Evolutionary conservation across 2,113 vertebrate genomes (phyloP).

Genomic region (Apistogramma diplotaenia): DNA sequence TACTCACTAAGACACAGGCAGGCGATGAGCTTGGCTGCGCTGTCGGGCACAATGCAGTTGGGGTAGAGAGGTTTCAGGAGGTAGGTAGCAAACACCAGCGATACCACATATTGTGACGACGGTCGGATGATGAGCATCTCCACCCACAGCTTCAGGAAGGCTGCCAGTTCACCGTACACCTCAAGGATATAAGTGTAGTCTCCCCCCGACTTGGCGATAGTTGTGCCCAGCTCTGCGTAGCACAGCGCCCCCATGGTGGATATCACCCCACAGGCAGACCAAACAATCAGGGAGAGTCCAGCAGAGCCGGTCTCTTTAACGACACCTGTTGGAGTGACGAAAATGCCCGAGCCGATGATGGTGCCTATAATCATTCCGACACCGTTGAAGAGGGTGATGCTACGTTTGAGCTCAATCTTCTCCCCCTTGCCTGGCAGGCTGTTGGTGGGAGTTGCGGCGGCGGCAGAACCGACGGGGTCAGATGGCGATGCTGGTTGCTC

Average conservation of each 20-base stretch:
- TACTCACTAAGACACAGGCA: slow-evolving; percentile 78
- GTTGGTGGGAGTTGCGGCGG: background rate
- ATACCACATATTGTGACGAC: slow-evolving; percentile 77
- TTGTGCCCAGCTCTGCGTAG: slow-evolving; percentile 78
- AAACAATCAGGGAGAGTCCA: slow-evolving; percentile 74
- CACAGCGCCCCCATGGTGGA: slow-evolving; percentile 79
- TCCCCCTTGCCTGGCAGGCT: slow-evolving; percentile 20
- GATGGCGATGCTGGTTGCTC: slow-evolving; percentile 46
- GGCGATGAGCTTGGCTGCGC: slow-evolving; percentile 74
- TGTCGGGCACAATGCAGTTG: slow-evolving; percentile 63
- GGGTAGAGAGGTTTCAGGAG: slow-evolving; percentile 78
- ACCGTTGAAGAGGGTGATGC: slow-evolving; percentile 78
- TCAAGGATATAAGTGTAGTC: slow-evolving; percentile 80
- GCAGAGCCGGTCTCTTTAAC: slow-evolving; percentile 73
- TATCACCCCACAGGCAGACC: slow-evolving; percentile 71
- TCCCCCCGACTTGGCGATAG: slow-evolving; percentile 76
- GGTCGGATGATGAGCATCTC: slow-evolving; percentile 81
- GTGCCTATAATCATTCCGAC: slow-evolving; percentile 79
- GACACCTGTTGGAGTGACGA: slow-evolving; percentile 75
- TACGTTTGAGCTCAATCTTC: slow-evolving; percentile 73
- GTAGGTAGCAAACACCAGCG: slow-evolving; percentile 78
- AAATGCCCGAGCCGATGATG: slow-evolving; percentile 79
- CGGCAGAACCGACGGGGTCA: slow-evolving; percentile 13
- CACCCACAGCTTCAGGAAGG: slow-evolving; percentile 78
- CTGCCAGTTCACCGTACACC: slow-evolving; percentile 74